phyloP scores from a whole-genome alignment of 1,140 invertebrate species.

The Chelonus insularis region DNA sequence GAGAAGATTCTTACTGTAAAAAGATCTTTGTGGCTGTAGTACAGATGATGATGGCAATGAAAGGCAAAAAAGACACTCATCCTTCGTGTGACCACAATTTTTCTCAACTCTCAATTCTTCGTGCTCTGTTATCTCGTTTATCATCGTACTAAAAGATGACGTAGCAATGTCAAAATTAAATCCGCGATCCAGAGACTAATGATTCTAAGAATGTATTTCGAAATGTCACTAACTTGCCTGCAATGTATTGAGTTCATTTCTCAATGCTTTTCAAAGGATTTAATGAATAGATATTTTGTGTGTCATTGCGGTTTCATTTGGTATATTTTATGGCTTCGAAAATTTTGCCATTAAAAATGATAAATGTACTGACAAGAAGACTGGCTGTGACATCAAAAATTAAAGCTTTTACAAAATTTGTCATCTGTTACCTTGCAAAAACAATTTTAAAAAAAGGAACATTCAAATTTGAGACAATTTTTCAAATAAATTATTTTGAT shows the following conservation, averaged over 20 bases:
- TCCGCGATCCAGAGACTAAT: slow-evolving; percentile 15
- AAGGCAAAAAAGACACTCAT: slow-evolving; percentile 14
- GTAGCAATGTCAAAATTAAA: slow-evolving; percentile 28
- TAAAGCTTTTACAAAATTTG: no score
- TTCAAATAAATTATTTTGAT: no score
- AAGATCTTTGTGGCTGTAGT: slow-evolving; percentile 8
- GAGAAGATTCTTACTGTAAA: slow-evolving; percentile 15
- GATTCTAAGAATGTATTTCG: slow-evolving; percentile 13
- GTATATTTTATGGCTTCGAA: no score
- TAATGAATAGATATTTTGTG: background rate
- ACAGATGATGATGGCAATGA: slow-evolving; percentile 6
- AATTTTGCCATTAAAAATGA: no score
- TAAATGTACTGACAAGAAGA: no score
- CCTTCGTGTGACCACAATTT: slow-evolving; percentile 17
- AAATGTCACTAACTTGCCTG: background rate
- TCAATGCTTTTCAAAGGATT: background rate
- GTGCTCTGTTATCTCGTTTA: slow-evolving; percentile 29
- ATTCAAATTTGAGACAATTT: no score
- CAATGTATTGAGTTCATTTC: background rate
- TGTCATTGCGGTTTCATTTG: no score
- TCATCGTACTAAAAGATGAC: slow-evolving; percentile 18
- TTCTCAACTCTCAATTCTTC: slow-evolving; percentile 14
- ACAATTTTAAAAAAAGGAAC: no score
- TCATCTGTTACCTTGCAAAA: no score
- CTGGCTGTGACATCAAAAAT: no score